phyloP scores from a whole-genome alignment of 1,140 invertebrate genomes.

The Drosophila sp. region DNA sequence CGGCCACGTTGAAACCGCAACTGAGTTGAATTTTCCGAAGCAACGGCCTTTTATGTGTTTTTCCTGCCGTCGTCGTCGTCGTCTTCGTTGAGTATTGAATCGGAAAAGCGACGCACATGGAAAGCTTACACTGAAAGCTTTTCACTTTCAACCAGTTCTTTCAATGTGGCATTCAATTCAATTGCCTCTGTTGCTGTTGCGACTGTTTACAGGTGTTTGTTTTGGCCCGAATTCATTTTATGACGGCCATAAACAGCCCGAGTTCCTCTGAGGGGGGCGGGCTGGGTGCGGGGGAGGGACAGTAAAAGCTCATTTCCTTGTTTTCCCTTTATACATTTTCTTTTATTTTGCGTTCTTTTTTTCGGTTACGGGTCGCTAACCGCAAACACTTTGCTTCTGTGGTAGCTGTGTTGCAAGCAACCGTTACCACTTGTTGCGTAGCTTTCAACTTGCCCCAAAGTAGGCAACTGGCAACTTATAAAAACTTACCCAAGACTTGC shows the following conservation, averaged over 20 bases:
- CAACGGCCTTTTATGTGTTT: conserved; percentile 69
- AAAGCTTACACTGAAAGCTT: conserved; percentile 63
- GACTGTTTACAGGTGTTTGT: conserved; percentile 78
- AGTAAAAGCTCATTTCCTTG: conserved; percentile 35
- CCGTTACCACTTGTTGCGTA: conserved; percentile 47
- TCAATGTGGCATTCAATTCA: conserved; percentile 62
- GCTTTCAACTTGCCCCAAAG: conserved; percentile 25
- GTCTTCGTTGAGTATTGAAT: conserved; percentile 70
- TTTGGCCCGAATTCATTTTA: conserved; percentile 55
- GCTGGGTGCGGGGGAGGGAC: too few species aligned
- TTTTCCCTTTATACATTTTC: neutral
- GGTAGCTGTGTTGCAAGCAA: conserved; percentile 27
- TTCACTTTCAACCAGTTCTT: conserved; percentile 39
- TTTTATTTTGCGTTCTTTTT: conserved; percentile 1
- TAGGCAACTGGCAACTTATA: neutral
- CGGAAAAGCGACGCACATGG: conserved; percentile 33
- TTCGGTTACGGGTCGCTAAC: conserved; percentile 33
- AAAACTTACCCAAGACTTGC: conserved; percentile 14
- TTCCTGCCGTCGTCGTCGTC: conserved; percentile 60
- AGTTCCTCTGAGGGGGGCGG: conserved; percentile 11
- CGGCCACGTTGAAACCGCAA: conserved; percentile 71
- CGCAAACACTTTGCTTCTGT: conserved; percentile 42
- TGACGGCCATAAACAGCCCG: conserved; percentile 17
- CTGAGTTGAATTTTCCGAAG: conserved; percentile 65
- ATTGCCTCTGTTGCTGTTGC: conserved; percentile 23